Evolutionary conservation across 1,140 invertebrate species (phyloP).

Genomic region (Tachypleus tridentatus): DNA sequence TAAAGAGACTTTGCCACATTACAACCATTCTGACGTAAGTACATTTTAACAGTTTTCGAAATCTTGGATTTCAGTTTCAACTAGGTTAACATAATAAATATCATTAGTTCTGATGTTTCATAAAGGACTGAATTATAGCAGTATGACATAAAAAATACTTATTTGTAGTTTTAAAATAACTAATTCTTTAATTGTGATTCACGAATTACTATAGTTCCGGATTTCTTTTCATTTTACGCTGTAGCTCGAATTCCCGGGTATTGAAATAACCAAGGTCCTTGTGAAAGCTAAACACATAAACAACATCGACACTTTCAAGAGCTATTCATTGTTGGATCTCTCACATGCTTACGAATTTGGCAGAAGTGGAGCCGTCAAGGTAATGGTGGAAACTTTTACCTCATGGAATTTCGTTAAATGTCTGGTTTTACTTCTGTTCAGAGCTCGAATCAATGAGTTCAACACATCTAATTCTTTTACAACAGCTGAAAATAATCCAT

Average conservation of each 20-base stretch:
- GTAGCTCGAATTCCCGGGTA: conserved; percentile 44
- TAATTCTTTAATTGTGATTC: too few species aligned
- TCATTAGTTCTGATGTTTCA: background rate
- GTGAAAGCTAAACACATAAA: conserved; percentile 34
- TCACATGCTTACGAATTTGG: conserved; percentile 13
- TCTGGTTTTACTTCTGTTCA: too few species aligned
- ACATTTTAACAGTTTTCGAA: background rate
- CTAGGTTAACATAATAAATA: background rate
- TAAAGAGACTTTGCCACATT: conserved; percentile 27
- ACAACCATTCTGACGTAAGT: conserved; percentile 22
- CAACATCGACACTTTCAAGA: too few species aligned
- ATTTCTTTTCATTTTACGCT: background rate
- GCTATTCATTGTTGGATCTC: conserved; percentile 1
- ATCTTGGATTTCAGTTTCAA: background rate
- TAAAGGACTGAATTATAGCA: too few species aligned
- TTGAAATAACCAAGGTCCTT: conserved; percentile 47
- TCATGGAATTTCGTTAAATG: too few species aligned
- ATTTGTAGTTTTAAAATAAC: too few species aligned
- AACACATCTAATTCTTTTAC: too few species aligned
- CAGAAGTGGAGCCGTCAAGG: conserved; percentile 13
- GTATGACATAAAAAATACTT: too few species aligned
- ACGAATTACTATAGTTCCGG: too few species aligned
- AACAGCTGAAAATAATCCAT: too few species aligned
- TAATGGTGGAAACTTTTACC: background rate
- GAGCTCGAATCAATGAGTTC: too few species aligned